These are phyloP conservation scores for Tragelaphus buxtoni DNA, from an alignment of 2,113 vertebrate genomes.

Conservation along the genomic window DNA sequence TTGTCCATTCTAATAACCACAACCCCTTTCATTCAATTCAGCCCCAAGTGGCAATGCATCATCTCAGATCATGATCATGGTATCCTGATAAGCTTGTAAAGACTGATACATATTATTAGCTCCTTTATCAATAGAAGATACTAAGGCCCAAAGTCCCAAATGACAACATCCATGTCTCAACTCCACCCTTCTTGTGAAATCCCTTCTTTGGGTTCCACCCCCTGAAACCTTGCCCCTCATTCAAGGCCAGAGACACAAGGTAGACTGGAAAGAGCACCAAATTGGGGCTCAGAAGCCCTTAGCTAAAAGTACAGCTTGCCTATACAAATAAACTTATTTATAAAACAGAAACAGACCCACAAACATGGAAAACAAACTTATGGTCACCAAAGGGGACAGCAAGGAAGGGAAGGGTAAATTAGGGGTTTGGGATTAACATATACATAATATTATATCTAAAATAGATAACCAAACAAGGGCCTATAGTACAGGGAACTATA, in stretches of 20 bases:
- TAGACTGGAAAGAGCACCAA: not conserved
- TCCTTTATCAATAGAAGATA: not conserved
- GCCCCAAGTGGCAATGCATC: not conserved
- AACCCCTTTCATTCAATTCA: not conserved
- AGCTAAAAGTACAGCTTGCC: not conserved
- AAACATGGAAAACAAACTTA: not conserved
- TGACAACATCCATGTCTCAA: not conserved
- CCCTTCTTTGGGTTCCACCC: not conserved
- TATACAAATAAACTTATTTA: not conserved
- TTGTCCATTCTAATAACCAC: not conserved
- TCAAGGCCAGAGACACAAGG: not conserved
- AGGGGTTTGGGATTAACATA: not conserved
- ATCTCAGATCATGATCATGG: not conserved
- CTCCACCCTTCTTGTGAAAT: not conserved
- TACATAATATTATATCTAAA: not conserved
- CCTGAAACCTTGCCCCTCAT: not conserved
- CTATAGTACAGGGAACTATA: not conserved
- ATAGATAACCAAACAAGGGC: not conserved
- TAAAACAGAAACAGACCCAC: not conserved
- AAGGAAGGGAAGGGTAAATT: not conserved
- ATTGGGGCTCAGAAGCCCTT: not conserved
- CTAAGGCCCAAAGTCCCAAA: not conserved
- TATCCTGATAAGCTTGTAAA: not conserved
- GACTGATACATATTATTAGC: not conserved
- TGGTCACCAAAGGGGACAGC: not conserved